A percentile compares a stretch with the other conserved stretches of the same genome.
Evolutionary conservation across 2,888 invertebrate species (phyloP).

Genomic region (Plebejus argus): DNA sequence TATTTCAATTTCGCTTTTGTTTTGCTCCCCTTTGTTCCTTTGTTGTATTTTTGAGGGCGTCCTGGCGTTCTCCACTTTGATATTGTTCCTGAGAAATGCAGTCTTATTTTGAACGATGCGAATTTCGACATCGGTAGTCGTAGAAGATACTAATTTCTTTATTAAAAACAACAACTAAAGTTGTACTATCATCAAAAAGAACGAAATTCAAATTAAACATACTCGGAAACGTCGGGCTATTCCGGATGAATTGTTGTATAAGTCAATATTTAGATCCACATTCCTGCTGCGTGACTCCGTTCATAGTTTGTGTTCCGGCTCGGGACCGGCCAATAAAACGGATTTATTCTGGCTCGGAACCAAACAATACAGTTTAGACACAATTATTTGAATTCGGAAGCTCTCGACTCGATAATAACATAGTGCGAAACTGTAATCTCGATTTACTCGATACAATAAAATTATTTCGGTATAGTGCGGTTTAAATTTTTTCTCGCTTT

Average conservation of each 20-base stretch:
- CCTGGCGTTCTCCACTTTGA: neutral
- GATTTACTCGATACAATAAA: neutral
- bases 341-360: neutral
- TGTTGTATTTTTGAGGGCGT: conserved; percentile 4
- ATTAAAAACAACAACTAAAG: neutral
- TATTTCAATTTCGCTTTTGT: conserved; percentile 14
- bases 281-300: conserved; percentile 4
- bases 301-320: conserved; percentile 12
- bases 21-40: conserved; percentile 8
- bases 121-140: neutral
- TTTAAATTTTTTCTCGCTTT: neutral
- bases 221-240: neutral
- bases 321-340: conserved; percentile 6
- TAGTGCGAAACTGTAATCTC: neutral
- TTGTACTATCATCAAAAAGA: neutral
- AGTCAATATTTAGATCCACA: conserved; percentile 6
- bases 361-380: neutral
- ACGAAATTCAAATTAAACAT: neutral
- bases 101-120: neutral
- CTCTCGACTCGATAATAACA: neutral
- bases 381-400: conserved; percentile 11
- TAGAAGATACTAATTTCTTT: neutral
- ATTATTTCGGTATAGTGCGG: neutral
- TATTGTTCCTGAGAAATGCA: neutral
- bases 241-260: neutral